Conservation (phyloP, 2,797 vertebrate genomes). For the Siniperca scherzeri region DNA sequence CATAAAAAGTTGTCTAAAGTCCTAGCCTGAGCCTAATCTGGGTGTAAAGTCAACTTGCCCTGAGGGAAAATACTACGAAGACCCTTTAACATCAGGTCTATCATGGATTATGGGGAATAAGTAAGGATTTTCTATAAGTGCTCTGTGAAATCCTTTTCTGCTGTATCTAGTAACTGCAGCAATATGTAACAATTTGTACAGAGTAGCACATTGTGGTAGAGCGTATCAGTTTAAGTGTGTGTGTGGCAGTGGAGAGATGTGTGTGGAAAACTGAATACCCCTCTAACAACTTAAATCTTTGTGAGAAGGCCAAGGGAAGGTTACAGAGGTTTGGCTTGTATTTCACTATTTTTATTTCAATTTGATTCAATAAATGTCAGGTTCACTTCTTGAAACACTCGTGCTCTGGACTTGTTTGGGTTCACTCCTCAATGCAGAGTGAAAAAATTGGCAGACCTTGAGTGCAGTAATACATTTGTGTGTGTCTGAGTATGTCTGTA, state of each 20-base stretch:
- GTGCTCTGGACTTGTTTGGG: slow-evolving; percentile 39
- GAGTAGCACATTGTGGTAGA: slow-evolving; percentile 48
- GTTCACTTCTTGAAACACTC: slow-evolving; percentile 59
- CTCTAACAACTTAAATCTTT: slow-evolving; percentile 56
- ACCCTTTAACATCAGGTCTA: slow-evolving; percentile 59
- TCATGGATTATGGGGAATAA: slow-evolving; percentile 72
- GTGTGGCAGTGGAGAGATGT: slow-evolving; percentile 38
- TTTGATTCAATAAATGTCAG: slow-evolving; percentile 78
- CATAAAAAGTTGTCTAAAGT: slow-evolving; percentile 38
- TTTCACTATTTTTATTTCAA: slow-evolving; percentile 75
- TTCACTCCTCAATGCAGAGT: slow-evolving; percentile 46
- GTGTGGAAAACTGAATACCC: slow-evolving; percentile 51
- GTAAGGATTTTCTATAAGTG: slow-evolving; percentile 71
- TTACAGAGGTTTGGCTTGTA: slow-evolving; percentile 53
- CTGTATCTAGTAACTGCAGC: slow-evolving; percentile 65
- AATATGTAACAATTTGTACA: slow-evolving; percentile 76
- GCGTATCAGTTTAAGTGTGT: slow-evolving; percentile 39
- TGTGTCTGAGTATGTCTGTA: slow-evolving; percentile 15
- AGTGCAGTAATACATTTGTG: slow-evolving; percentile 30
- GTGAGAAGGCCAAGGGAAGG: slow-evolving; percentile 56
- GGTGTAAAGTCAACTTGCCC: slow-evolving; percentile 56
- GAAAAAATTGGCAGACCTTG: slow-evolving; percentile 38
- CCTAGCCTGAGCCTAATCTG: slow-evolving; percentile 47
- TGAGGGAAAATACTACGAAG: slow-evolving; percentile 39
- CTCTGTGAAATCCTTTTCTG: slow-evolving; percentile 68